Conservation (phyloP, 1,140 invertebrate species). For the Sarcophaga peregrina region DNA sequence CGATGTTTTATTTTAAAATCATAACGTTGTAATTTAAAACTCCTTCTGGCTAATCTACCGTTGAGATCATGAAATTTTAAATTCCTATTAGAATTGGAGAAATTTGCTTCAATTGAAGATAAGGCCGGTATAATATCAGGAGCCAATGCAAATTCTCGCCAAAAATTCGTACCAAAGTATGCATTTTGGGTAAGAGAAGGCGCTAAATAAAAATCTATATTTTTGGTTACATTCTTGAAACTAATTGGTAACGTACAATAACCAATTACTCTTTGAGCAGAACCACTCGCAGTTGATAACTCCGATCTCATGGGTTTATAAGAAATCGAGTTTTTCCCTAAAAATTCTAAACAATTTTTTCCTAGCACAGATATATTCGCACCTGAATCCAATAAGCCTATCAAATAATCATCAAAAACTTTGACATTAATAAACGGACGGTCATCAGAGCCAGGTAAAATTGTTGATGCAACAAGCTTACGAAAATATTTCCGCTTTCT, state of each 20-base stretch:
- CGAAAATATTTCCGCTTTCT: not conserved
- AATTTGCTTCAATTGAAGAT: not conserved
- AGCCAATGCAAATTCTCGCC: constrained; percentile 10
- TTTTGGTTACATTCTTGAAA: not conserved
- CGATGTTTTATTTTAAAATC: constrained; percentile 62
- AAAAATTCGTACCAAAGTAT: not conserved
- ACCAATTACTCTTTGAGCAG: not conserved
- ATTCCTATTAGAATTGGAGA: not conserved
- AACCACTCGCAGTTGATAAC: not conserved
- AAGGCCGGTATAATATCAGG: not conserved
- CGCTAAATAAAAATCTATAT: constrained; percentile 8
- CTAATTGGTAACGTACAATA: not conserved
- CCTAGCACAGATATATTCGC: not conserved
- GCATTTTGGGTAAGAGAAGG: constrained; percentile 6
- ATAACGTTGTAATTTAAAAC: constrained; percentile 50
- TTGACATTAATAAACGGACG: not conserved
- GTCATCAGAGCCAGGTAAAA: not conserved
- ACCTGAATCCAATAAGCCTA: not conserved
- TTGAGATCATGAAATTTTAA: not conserved
- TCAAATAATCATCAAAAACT: not conserved
- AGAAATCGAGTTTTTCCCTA: not conserved
- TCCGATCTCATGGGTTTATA: not conserved
- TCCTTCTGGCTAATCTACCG: constrained; percentile 62
- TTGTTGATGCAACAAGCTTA: not conserved
- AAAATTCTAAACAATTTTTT: not conserved